A percentile compares a stretch with the other conserved stretches of the same genome.
These are phyloP conservation scores for Mohoua ochrocephala DNA, from an alignment of 2,113 vertebrate genomes.

Conservation along the genomic window DNA sequence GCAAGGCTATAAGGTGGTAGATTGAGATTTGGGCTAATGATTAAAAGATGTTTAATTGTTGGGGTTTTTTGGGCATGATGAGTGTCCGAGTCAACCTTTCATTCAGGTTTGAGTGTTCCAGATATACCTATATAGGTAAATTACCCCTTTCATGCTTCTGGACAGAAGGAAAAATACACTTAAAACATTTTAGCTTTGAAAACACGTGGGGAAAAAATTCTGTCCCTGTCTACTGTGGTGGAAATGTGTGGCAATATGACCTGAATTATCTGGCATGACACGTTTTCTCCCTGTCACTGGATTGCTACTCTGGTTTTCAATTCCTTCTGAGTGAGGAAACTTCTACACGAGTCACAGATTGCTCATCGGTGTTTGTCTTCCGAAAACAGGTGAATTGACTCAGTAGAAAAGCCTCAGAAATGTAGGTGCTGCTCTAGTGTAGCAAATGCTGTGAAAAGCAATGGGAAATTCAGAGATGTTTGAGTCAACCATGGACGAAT, in stretches of 20 bases:
- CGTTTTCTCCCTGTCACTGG: background rate
- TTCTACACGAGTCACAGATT: background rate
- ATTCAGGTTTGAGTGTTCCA: background rate
- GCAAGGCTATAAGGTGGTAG: background rate
- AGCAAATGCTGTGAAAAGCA: background rate
- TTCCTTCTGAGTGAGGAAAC: background rate
- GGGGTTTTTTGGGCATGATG: fast-evolving
- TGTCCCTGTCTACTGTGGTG: background rate
- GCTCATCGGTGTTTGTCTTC: background rate
- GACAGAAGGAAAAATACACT: background rate
- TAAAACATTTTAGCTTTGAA: background rate
- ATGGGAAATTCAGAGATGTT: background rate
- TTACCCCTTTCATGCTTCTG: background rate
- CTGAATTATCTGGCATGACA: background rate
- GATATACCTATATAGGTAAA: background rate
- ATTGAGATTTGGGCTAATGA: background rate
- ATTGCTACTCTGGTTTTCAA: background rate
- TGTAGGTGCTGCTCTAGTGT: background rate
- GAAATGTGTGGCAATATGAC: background rate
- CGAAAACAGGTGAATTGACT: background rate
- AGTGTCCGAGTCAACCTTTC: background rate
- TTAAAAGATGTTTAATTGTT: background rate
- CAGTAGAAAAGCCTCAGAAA: background rate
- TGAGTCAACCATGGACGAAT: background rate
- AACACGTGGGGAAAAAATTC: background rate